phyloP scores from a whole-genome alignment of 1,140 invertebrate genomes.

The Temnothorax longispinosus region DNA sequence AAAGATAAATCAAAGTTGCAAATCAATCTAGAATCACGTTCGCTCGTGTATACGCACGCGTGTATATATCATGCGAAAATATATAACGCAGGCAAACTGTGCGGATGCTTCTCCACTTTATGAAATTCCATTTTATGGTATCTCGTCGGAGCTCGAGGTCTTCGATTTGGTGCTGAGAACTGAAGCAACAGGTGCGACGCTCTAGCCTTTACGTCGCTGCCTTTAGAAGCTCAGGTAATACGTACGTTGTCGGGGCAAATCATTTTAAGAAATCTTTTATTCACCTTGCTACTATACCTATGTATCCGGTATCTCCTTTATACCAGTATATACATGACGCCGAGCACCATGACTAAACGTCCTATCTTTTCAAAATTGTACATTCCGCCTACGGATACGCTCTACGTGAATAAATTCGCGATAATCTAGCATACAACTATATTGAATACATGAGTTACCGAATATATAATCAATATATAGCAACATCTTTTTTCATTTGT shows the following conservation, averaged over 20 bases:
- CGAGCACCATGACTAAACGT: constrained; percentile 54
- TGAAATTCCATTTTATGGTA: constrained; percentile 79
- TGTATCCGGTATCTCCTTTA: constrained; percentile 61
- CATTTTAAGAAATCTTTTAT: constrained; percentile 77
- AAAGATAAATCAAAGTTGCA: background rate
- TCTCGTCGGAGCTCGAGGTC: constrained; percentile 72
- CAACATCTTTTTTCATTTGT: background rate
- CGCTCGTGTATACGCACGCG: constrained; percentile 2
- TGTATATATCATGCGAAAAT: constrained; percentile 58
- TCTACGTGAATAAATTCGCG: constrained; percentile 24
- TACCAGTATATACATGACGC: constrained; percentile 48
- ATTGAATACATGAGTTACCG: background rate
- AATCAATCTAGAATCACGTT: constrained; percentile 29
- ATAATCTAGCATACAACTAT: constrained; percentile 6
- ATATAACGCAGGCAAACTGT: constrained; percentile 64
- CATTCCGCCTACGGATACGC: constrained; percentile 23
- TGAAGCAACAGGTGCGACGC: constrained; percentile 85
- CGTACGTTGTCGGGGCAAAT: constrained; percentile 73
- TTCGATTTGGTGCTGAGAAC: constrained; percentile 82
- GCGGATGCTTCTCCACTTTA: constrained; percentile 73
- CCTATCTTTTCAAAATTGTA: constrained; percentile 46
- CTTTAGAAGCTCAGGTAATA: constrained; percentile 76
- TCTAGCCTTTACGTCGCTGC: constrained; percentile 71
- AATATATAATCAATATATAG: background rate
- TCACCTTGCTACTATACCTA: constrained; percentile 65